These are phyloP conservation scores for Tragelaphus scriptus DNA, from an alignment of 2,113 vertebrate genomes.

Conservation along the genomic window DNA sequence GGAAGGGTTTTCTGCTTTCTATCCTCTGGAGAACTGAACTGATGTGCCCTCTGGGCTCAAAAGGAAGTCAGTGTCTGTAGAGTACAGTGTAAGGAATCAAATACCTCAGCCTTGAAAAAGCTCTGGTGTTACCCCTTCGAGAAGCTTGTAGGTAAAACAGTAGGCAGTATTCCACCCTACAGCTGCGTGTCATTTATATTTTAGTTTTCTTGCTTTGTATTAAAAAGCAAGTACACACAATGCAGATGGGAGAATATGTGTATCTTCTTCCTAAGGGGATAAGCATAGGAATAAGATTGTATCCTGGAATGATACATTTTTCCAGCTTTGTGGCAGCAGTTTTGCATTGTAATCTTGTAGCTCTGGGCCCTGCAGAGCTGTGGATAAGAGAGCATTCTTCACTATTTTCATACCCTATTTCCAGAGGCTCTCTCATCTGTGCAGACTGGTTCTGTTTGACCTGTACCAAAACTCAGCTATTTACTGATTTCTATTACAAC, in stretches of 20 bases:
- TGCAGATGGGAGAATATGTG: not conserved
- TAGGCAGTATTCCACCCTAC: too few relatives aligned
- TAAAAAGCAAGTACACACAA: not conserved
- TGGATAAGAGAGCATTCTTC: too few relatives aligned
- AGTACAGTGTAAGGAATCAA: not conserved
- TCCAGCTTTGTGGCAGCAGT: not conserved
- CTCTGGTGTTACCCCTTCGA: not conserved
- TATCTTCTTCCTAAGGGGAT: not conserved
- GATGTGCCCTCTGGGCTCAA: not conserved
- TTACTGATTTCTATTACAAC: not conserved
- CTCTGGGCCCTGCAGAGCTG: not conserved
- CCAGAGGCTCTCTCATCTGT: not conserved
- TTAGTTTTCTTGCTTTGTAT: not conserved
- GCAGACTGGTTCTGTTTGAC: not conserved
- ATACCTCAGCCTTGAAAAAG: not conserved
- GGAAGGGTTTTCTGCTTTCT: not conserved
- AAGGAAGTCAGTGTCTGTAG: not conserved
- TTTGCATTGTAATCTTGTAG: not conserved
- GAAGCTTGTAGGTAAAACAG: not conserved
- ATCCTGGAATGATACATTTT: not conserved
- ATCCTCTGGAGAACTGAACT: not conserved
- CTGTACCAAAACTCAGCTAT: not conserved
- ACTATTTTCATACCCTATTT: fast-evolving
- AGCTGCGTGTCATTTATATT: not conserved
- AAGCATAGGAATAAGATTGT: not conserved